Evolutionary conservation across 2,888 invertebrate genomes (phyloP).

Genomic region (Epinotia demarniana): DNA sequence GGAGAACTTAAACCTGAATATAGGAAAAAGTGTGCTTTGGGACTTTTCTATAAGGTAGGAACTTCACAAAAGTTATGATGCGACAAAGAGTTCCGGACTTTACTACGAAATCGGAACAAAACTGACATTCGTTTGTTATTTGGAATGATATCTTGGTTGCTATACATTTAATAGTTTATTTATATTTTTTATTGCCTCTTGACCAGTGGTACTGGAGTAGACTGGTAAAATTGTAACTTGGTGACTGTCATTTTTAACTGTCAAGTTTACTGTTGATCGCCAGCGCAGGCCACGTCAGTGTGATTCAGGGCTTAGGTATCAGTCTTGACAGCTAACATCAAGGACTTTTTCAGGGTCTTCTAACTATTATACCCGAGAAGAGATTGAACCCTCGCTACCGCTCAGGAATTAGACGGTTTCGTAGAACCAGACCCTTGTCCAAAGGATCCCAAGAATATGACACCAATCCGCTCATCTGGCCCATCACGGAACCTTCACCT

Average conservation of each 20-base stretch:
- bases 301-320: too few species aligned
- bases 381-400: conserved; percentile 73
- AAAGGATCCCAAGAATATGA: conserved; percentile 86
- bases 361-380: conserved; percentile 78
- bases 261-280: too few species aligned
- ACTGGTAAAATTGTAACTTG: too few species aligned
- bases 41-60: conserved; percentile 87
- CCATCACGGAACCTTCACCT: conserved; percentile 86
- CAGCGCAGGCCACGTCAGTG: too few species aligned
- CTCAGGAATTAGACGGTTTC: conserved; percentile 76
- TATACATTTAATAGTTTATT: too few species aligned
- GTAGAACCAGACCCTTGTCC: conserved; percentile 85
- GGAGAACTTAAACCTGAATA: conserved; percentile 86
- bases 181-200: too few species aligned
- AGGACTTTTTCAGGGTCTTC: conserved; percentile 71
- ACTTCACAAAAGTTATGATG: neutral
- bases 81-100: neutral
- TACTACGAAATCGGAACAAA: neutral
- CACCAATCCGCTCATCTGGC: conserved; percentile 86
- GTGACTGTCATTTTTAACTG: too few species aligned
- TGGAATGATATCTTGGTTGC: too few species aligned
- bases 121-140: too few species aligned
- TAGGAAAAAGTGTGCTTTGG: conserved; percentile 84
- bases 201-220: too few species aligned
- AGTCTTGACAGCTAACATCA: too few species aligned